Evolutionary conservation across 2,797 vertebrate genomes (phyloP).

Genomic region (Paratrypauchen microcephalus): DNA sequence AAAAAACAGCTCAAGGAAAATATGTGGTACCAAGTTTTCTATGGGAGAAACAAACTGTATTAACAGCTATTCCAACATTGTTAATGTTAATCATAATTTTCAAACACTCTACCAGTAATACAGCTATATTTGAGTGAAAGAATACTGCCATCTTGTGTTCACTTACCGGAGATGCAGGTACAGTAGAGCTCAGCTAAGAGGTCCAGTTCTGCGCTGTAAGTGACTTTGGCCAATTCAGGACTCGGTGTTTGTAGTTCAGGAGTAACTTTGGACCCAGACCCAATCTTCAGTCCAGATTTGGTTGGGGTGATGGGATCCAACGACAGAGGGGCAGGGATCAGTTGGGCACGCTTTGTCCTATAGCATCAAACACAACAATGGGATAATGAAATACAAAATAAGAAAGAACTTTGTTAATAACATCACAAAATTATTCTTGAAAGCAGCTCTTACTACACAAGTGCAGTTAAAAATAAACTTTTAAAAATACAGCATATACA

Average conservation of each 20-base stretch:
- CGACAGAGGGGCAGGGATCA: constrained; percentile 68
- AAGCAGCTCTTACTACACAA: too few relatives aligned
- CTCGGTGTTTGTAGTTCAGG: constrained; percentile 76
- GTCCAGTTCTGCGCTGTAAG: constrained; percentile 81
- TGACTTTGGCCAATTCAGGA: constrained; percentile 85
- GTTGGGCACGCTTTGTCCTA: constrained; percentile 89
- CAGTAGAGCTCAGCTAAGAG: constrained; percentile 89
- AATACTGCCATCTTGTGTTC: constrained; percentile 48
- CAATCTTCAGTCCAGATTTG: constrained; percentile 66
- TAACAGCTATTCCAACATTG: neutral
- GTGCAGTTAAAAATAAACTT: too few relatives aligned
- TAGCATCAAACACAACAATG: constrained; percentile 9
- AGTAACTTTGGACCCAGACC: constrained; percentile 73
- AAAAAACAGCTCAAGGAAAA: constrained; percentile 97
- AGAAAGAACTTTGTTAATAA: neutral
- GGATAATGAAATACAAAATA: constrained; percentile 1
- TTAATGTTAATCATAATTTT: neutral
- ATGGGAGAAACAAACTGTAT: constrained; percentile 37
- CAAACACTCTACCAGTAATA: neutral
- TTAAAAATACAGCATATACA: too few relatives aligned
- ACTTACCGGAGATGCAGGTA: constrained; percentile 88
- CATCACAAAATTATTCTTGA: too few relatives aligned
- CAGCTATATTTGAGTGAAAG: neutral
- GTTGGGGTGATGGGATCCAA: constrained; percentile 79
- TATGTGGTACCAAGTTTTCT: constrained; percentile 96